Conservation (phyloP, 2,888 invertebrate genomes). For the Sialis fuliginosa region DNA sequence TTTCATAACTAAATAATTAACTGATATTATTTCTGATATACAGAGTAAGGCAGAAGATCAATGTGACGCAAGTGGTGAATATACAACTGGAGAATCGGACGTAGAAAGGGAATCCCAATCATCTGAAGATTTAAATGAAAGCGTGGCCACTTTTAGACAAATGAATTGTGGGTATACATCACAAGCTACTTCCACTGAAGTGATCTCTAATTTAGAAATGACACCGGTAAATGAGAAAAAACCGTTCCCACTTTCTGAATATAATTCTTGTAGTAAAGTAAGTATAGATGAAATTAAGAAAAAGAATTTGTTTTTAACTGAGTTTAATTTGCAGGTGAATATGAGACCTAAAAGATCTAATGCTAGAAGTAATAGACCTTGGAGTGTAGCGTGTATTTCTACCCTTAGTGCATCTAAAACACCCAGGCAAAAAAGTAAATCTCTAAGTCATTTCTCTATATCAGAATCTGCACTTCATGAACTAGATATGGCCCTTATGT, state of each 20-base stretch:
- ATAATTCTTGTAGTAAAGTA: conserved; percentile 16
- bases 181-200: conserved; percentile 21
- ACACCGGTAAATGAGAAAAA: conserved; percentile 17
- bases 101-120: conserved; percentile 50
- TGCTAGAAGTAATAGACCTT: conserved; percentile 45
- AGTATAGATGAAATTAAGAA: background rate
- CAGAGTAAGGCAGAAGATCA: conserved; percentile 1
- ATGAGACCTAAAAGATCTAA: conserved; percentile 42
- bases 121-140: conserved; percentile 62
- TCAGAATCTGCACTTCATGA: conserved; percentile 79
- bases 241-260: conserved; percentile 12
- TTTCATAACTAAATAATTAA: no score
- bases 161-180: conserved; percentile 17
- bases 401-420: conserved; percentile 38
- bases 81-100: conserved; percentile 56
- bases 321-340: conserved; percentile 29
- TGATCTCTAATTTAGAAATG: conserved; percentile 21
- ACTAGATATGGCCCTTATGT: conserved; percentile 28
- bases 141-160: conserved; percentile 46
- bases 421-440: conserved; percentile 9
- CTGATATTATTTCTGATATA: no score
- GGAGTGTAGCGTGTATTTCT: conserved; percentile 77
- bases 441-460: conserved; percentile 45
- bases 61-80: conserved; percentile 81
- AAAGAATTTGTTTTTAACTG: background rate